Evolutionary conservation across 2,888 invertebrate genomes (phyloP), one percentile per base, ranked within the genome.

Genomic region (Hirtodrosophila alboralis): DNA sequence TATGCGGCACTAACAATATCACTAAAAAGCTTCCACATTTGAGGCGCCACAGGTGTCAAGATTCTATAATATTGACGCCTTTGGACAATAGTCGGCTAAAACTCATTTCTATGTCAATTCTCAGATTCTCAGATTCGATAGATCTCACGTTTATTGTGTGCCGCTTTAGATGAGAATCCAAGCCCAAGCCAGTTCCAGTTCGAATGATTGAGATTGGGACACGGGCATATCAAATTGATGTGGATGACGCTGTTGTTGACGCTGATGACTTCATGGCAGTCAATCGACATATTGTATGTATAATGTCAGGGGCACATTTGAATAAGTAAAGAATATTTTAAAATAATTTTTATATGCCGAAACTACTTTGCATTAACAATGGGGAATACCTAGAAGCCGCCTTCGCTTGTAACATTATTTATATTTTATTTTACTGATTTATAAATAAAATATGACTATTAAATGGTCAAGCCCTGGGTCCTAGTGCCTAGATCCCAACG

Each of bases 201-300:
- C 33, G 13, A 31, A 27, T 48, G 48, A 43, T 56, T 65, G 37
- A 28, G 27, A 41, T 33, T 12, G 53, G 52, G 34, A 44, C 33
- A 33, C 45, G 58, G 59, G 49, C 61, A 61, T 66, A 80, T 80
- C 75, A 79, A 83, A 78, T 78, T 83, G 78, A 78, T 64, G 85
- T 57, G 84, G 60, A 64, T 69, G 70, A 66, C 59, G 83, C 47
- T 57, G 75, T 37, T 58, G 72, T 53, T 54, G 81, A 66, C 62
- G 71, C 51, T 81, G 86, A 81, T 86, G 81, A 81, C 85, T 86
- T 81, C 81, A 81, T 81, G 83, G 86, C 75, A 84, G 63, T 75
- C 56, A 58, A 48, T 63, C 63, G 51, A 36, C 48, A 28, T 45
- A 31, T 16, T 21, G 18, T 21, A 47, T 60, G 27, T 57, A 41